Conservation (phyloP, 2,113 vertebrate genomes). For the Ameiurus melas region DNA sequence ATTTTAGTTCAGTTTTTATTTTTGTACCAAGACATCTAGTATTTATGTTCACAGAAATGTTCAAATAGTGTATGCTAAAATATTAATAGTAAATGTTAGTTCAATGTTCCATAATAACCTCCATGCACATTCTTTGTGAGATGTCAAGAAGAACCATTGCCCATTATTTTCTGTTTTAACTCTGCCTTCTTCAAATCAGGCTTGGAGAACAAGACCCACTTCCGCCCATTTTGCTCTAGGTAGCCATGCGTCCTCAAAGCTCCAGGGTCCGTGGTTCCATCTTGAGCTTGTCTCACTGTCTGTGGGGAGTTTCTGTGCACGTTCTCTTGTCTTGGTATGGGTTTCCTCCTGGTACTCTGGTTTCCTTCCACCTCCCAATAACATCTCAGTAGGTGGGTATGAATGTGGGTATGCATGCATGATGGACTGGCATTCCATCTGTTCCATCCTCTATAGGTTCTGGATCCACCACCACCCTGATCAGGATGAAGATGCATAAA, state of each 20-base stretch:
- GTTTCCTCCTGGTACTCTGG: background rate
- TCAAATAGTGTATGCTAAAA: background rate
- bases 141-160: background rate
- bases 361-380: background rate
- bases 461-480: background rate
- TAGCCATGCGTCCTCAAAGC: background rate
- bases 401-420: background rate
- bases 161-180: background rate
- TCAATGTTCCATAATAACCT: background rate
- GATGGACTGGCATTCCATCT: background rate
- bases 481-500: too few species aligned
- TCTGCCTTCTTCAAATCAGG: background rate
- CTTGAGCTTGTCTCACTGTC: background rate
- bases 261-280: background rate
- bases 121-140: background rate
- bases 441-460: background rate
- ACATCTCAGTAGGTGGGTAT: background rate
- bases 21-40: background rate
- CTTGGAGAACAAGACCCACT: background rate
- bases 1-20: background rate
- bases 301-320: background rate
- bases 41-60: background rate
- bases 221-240: background rate
- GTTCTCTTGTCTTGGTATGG: background rate
- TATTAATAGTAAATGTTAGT: background rate